These are phyloP conservation scores for Neoscelio sp. DNA, from an alignment of 2,888 invertebrate genomes.

Conservation along the genomic window DNA sequence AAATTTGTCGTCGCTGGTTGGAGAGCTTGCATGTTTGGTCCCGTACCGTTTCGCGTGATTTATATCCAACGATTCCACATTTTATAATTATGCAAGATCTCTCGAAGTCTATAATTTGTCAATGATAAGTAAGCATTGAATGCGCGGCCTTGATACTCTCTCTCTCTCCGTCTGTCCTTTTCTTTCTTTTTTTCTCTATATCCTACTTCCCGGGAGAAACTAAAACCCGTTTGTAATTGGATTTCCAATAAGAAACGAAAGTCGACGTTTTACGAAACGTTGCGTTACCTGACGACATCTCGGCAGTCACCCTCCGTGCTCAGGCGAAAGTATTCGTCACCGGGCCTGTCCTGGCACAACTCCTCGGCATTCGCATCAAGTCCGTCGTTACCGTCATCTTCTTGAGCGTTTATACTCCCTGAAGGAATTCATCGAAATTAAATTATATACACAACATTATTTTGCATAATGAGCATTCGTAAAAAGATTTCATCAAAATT, in stretches of 20 bases:
- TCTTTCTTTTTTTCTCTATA: constrained; percentile 53
- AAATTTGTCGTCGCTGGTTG: too few species aligned
- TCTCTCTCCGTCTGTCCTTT: constrained; percentile 26
- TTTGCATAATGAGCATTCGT: not conserved
- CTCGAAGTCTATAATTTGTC: constrained; percentile 21
- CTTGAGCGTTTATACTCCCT: constrained; percentile 86
- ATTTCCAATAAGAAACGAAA: constrained; percentile 71
- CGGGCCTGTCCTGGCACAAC: constrained; percentile 93
- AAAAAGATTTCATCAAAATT: too few species aligned
- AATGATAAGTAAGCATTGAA: constrained; percentile 45
- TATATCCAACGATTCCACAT: not conserved
- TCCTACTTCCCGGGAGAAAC: constrained; percentile 69
- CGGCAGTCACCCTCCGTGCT: constrained; percentile 94
- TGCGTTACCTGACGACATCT: constrained; percentile 93
- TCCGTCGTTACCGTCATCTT: constrained; percentile 86
- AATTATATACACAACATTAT: constrained; percentile 20
- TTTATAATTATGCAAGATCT: constrained; percentile 32
- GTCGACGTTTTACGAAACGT: constrained; percentile 64
- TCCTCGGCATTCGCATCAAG: constrained; percentile 90
- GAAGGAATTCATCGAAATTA: constrained; percentile 28
- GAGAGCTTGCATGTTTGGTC: constrained; percentile 1
- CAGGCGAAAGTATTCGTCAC: constrained; percentile 96
- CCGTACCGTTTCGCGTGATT: constrained; percentile 8
- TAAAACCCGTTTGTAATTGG: constrained; percentile 71
- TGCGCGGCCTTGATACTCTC: constrained; percentile 50